Evolutionary conservation across 1,140 invertebrate species (phyloP).

Genomic region (Oscheius sp.): DNA sequence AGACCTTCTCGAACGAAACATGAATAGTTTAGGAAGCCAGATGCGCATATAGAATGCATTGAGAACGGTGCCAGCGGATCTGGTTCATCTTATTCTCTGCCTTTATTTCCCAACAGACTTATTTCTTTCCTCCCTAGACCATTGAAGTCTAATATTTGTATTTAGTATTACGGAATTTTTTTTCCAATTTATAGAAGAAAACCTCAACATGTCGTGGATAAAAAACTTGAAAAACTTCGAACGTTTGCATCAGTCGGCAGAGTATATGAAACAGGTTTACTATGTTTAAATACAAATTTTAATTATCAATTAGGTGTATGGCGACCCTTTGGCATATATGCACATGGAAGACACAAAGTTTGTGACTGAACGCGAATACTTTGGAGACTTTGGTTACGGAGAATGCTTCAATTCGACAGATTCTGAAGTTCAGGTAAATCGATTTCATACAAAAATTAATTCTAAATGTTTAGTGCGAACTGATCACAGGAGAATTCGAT

Average conservation of each 20-base stretch:
- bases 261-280: slow-evolving; percentile 43
- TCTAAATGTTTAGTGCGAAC: slow-evolving; percentile 32
- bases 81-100: neutral
- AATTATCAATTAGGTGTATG: slow-evolving; percentile 32
- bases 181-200: neutral
- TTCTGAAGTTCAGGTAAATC: slow-evolving; percentile 39
- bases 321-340: slow-evolving; percentile 36
- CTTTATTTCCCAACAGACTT: neutral
- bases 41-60: no score
- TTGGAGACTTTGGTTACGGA: slow-evolving; percentile 42
- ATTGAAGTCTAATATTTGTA: no score
- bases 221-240: slow-evolving; percentile 45
- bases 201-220: slow-evolving; percentile 40
- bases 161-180: neutral
- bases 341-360: slow-evolving; percentile 37
- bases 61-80: no score
- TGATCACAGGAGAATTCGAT: slow-evolving; percentile 41
- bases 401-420: slow-evolving; percentile 43
- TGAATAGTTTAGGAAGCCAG: no score
- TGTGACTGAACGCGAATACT: slow-evolving; percentile 40
- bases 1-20: no score
- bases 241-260: slow-evolving; percentile 31
- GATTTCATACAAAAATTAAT: neutral
- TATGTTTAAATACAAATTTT: neutral
- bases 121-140: neutral